These are phyloP conservation scores for Ceraclea dissimilis DNA, from an alignment of 2,888 invertebrate species.

Conservation along the genomic window DNA sequence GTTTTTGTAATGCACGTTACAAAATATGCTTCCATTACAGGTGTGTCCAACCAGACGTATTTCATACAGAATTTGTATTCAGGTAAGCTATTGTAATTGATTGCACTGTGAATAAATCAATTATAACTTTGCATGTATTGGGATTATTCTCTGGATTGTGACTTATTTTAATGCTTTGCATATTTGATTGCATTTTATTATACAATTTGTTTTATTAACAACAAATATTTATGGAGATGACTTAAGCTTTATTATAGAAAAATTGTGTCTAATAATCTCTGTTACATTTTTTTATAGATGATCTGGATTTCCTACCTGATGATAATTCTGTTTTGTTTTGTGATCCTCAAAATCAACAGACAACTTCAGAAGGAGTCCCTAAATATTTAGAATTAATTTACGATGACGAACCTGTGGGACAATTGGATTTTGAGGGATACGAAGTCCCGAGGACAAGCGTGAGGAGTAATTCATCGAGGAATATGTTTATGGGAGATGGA, in stretches of 20 bases:
- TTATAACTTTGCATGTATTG: no score
- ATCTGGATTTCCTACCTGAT: conserved; percentile 10
- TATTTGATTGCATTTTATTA: no score
- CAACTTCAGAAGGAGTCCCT: conserved; percentile 33
- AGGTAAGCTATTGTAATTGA: conserved; percentile 39
- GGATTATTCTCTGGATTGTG: no score
- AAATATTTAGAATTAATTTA: conserved; percentile 63
- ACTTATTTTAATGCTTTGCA: no score
- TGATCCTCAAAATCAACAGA: conserved; percentile 26
- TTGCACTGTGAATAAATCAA: no score
- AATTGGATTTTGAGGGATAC: conserved; percentile 54
- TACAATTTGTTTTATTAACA: no score
- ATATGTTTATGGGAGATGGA: conserved; percentile 4
- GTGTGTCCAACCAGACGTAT: conserved; percentile 72
- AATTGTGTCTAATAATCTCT: no score
- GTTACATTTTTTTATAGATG: no score
- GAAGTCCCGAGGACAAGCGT: conserved; percentile 48
- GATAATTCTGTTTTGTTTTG: conserved; percentile 2
- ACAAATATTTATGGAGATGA: no score
- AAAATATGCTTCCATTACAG: conserved; percentile 37
- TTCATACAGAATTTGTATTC: conserved; percentile 58
- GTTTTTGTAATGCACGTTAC: no score
- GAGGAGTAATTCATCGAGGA: conserved; percentile 20
- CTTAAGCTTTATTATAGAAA: no score
- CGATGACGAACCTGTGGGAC: conserved; percentile 41